Evolutionary conservation across 1,140 invertebrate species (phyloP), one percentile per base, ranked within the genome.

Genomic region (Ephestia elutella): DNA sequence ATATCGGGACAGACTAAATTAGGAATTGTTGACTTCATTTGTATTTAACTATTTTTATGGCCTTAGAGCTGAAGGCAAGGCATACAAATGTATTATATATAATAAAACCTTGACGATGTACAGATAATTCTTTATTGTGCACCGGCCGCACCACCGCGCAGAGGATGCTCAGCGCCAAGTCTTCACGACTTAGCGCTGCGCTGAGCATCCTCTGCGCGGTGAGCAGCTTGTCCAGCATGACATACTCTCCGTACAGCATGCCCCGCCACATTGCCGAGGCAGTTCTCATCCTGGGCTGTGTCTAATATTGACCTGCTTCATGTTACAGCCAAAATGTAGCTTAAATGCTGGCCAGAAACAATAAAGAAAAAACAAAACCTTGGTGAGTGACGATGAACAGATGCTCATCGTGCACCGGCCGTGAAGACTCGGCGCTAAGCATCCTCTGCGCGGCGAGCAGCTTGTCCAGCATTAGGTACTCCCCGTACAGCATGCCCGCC

Each of bases 341-440:
- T 25, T 7, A 25, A 25, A 25, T 25, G 21, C 21, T 25, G 21
- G 7, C 21, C 21, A 25, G 21, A 25, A 25, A 25, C 21, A 25
- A 25, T n/a, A n/a, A n/a, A n/a, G n/a, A 25, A 7, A 3, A 49
- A n/a, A 32, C 30, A 11, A n/a, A 59, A 98, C 97, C 96, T 95
- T 99, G 98, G 91, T 99, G 98, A 21, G 96, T 99, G 9, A 99
- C 91, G 51, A 99, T 99, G 80, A 99, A 99, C 2, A 99, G 91
- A 90, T 99, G 98, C 80, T 99, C 98, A 85, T 99, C 98, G 66
- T 99, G 98, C 0, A 98, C 96, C 0, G 92, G 91, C 59, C 91
- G 90, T 44, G 92, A 90, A 13, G 92, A 90, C 70, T 94, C 90
- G 21, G 90, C 90, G 65, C 96, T 98, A 2, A 96, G 89, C 88